A percentile compares a stretch with the other conserved stretches of the same genome.
phyloP scores from a whole-genome alignment of 2,888 invertebrate species.

The Nymphalis polychloros region DNA sequence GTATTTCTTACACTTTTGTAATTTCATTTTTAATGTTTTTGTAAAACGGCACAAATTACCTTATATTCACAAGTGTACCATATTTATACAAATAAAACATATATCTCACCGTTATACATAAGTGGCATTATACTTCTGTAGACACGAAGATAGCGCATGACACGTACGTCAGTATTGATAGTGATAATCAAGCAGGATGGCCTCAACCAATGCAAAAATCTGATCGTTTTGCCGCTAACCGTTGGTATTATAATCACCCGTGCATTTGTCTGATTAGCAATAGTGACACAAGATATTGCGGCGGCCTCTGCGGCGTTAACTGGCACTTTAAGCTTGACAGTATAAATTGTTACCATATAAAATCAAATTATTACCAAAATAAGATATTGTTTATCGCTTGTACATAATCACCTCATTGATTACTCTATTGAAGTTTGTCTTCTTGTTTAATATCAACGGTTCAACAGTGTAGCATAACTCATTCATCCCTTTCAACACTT shows the following conservation, averaged over 20 bases:
- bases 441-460: constrained; percentile 51
- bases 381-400: neutral
- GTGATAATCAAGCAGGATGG: constrained; percentile 85
- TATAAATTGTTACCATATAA: too few relatives aligned
- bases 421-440: constrained; percentile 50
- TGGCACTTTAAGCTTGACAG: constrained; percentile 55
- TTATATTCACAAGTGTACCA: too few relatives aligned
- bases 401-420: constrained; percentile 49
- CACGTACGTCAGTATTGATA: constrained; percentile 80
- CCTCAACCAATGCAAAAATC: constrained; percentile 81
- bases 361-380: neutral
- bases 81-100: neutral
- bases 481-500: constrained; percentile 52
- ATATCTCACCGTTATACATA: constrained; percentile 68
- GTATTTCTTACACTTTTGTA: too few relatives aligned
- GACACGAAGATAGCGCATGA: constrained; percentile 82
- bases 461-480: constrained; percentile 56
- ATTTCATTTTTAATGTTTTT: too few relatives aligned
- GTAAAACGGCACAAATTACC: too few relatives aligned
- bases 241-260: constrained; percentile 84
- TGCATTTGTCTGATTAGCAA: constrained; percentile 53
- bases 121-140: constrained; percentile 84
- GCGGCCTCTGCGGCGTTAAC: constrained; percentile 64
- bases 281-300: constrained; percentile 52
- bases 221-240: constrained; percentile 82